Evolutionary conservation across 37 sponge, comb jelly and placozoan genomes (phyloP), one percentile per base, ranked within the genome.

Genomic region (Theonella swinhoei): DNA sequence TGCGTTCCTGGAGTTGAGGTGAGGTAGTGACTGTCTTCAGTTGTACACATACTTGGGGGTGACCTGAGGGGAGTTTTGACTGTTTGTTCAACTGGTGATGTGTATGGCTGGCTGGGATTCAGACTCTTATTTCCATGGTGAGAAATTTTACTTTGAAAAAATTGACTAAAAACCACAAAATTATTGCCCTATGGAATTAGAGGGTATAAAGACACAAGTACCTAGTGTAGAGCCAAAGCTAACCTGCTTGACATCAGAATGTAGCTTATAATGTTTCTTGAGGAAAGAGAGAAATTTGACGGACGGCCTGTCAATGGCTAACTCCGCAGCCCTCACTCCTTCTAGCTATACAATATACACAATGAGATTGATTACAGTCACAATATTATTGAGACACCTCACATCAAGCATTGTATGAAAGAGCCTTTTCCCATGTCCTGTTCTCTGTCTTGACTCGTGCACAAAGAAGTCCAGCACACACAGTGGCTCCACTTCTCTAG

Each of bases 381-480:
- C 33, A 75, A 23, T 64, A 74, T 32, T n/a, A 9, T 4, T 14
- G 22, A 8, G 29, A 9, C 36, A 0, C 17, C 86, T 19, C 47
- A 94, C 97, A 68, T 89, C 42, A 37, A 98, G 78, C 94, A 98
- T 91, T 41, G 62, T 60, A 47, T 93, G 91, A 91, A 98, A 98
- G 31, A 98, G 90, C 26, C 59, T 68, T 73, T 83, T 93, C 1
- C 98, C 98, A 79, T 65, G 87, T 4, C 98, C 98, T 74, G 54
- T 54, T 74, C 98, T 86, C 88, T 98, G 98, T 61, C 64, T 37
- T 32, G 91, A 84, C 82, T 98, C 98, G 73, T 96, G 94, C 36
- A 98, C 92, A 69, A 96, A 98, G 86, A 98, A 98, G 72, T 98
- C 98, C 42, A 98, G 81, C 34, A 98, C 88, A 83, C 96, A 96